Evolutionary conservation across 2,113 vertebrate genomes (phyloP), one percentile per base, ranked within the genome.

Genomic region (Oxyruncus cristatus): DNA sequence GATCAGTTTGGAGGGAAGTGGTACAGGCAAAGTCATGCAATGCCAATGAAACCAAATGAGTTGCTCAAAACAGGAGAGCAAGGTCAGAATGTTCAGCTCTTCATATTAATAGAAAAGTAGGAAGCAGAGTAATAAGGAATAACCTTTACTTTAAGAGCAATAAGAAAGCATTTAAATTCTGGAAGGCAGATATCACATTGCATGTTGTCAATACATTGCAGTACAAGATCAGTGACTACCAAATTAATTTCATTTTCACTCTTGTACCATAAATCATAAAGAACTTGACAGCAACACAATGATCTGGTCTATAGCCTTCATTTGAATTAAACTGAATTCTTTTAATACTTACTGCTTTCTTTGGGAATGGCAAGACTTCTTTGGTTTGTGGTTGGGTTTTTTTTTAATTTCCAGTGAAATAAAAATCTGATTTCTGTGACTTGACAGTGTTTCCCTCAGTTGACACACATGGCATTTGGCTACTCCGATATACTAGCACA

Each of bases 141-240:
- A 91, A 62, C 14, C n/a, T 65, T 39, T 58, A 61, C 13, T 82
- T 82, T 74, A 89, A 66, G 32, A 92, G 37, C 13, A 6, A 58
- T 71, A 78, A 92, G n/a, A 83, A 91, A 89, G 32, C 39, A 96
- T 13, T 68, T 59, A 56, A 63, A 53, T 32, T 74, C 53, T 72
- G 30, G 19, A 77, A 89, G 65, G 83, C 12, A 65, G 44, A 46
- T 50, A 83, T 13, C 58, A 59, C 44, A 62, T 3, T 39, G 55
- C 79, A 89, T 11, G 0, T n/a, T 88, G 71, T 77, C 85, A 92
- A 92, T 96, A 81, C 30, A 12, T 3, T 88, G 68, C 46, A 91
- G 63, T 58, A 78, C 19, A 50, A 62, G 87, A 97, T 97, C 96
- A 88, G 93, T 95, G 73, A 39, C 53, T 84, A 96, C 84, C 90